A percentile compares a stretch with the other conserved stretches of the same genome.
Evolutionary conservation across 2,113 vertebrate genomes (phyloP).

Genomic region (Etheostoma cragini): DNA sequence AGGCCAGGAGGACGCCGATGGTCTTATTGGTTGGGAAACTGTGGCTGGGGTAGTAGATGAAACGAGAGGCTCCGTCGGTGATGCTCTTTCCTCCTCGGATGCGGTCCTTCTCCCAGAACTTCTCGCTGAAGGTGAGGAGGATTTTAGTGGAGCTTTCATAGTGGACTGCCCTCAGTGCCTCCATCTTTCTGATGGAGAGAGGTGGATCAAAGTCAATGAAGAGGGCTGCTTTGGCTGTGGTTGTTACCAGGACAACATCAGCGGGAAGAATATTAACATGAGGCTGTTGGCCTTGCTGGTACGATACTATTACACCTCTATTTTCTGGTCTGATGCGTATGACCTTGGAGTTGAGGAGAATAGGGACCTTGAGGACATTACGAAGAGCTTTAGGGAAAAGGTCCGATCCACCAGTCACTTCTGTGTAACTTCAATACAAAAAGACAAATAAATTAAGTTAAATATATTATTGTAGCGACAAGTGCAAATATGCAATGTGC

Average conservation of each 20-base stretch:
- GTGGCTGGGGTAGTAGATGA: slow-evolving; percentile 87
- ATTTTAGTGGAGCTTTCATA: slow-evolving; percentile 83
- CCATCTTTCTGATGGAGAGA: slow-evolving; percentile 70
- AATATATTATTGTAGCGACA: neutral
- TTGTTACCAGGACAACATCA: slow-evolving; percentile 76
- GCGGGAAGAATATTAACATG: neutral
- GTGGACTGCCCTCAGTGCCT: slow-evolving; percentile 79
- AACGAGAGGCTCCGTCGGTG: slow-evolving; percentile 82
- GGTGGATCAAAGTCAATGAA: slow-evolving; percentile 79
- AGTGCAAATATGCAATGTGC: neutral
- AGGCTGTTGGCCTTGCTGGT: neutral
- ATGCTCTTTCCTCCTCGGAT: slow-evolving; percentile 74
- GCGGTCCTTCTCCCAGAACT: slow-evolving; percentile 83
- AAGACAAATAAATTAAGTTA: neutral
- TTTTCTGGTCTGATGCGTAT: slow-evolving; percentile 28
- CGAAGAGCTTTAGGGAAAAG: slow-evolving; percentile 55
- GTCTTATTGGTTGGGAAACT: slow-evolving; percentile 45
- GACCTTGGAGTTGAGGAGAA: slow-evolving; percentile 64
- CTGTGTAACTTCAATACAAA: slow-evolving; percentile 10
- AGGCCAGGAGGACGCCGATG: slow-evolving; percentile 81
- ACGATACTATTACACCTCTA: slow-evolving; percentile 16
- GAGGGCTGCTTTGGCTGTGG: slow-evolving; percentile 82
- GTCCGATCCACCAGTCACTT: slow-evolving; percentile 75
- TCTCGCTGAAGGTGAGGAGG: slow-evolving; percentile 77
- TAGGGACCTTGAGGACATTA: slow-evolving; percentile 42